Evolutionary conservation across 2,888 invertebrate species (phyloP), one percentile per base, ranked within the genome.

Genomic region (Drosophila phalerata): DNA sequence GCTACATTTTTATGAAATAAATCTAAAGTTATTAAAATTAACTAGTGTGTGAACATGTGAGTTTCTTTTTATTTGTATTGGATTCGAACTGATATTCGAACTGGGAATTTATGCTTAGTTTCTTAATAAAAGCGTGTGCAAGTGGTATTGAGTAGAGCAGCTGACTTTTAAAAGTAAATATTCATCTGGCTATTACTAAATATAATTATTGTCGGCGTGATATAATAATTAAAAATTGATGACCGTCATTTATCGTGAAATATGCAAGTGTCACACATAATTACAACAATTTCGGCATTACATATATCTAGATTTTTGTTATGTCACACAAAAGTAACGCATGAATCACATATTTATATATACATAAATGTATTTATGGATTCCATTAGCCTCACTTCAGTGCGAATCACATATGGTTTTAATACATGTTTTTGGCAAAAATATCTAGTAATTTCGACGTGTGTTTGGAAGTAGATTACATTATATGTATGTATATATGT

Each of bases 291-390:
- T 49, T 19, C 5, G 45, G n/a, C 19, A n/a, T 13, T 30, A 55
- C n/a, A 30, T 19, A 40, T 37, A 15, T 51, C 38, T 49, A 9
- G 13, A 49, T 22, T 1, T 49, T 1, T 48, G 55, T 67, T 67
- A 66, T 67, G 67, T 67, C 67, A 67, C 47, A 32, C 9, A 40
- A 22, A 62, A 47, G 17, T 53, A 10, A 4, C 19, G 13, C 19
- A 32, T 19, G 13, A 49, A 19, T 34, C 49, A 49, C 19, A 19
- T 10, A 19, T 22, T 8, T 43, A 43, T 30, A 13, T 34, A 5
- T 28, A 28, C 6, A 28, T 28, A 8, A 6, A 28, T 28, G 28
- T 28, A 28, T 28, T 4, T 22, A 22, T 28, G 28, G 28, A 32
- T 28, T 38, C n/a, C 25, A 47, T 47, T n/a, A 28, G n/a, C n/a